Evolutionary conservation across 2,113 vertebrate species (phyloP).

Genomic region (Myotis brandtii): DNA sequence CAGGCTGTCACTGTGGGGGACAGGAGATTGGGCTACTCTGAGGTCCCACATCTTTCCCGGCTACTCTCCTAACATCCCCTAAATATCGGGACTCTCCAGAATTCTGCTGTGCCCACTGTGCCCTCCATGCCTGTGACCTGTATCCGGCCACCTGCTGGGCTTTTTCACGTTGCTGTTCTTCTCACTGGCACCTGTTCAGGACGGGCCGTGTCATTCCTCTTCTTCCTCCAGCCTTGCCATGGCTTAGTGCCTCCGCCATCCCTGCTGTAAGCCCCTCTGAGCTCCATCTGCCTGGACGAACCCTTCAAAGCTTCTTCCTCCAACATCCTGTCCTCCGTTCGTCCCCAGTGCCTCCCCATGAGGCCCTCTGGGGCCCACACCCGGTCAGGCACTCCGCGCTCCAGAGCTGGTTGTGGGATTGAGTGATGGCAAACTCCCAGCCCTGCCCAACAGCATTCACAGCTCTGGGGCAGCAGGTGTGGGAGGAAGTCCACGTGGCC

Average conservation of each 20-base stretch:
- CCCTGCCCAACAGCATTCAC: not conserved
- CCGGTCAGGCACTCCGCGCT: not conserved
- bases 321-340: not conserved
- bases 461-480: not conserved
- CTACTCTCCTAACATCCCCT: not conserved
- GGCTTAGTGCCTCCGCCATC: not conserved
- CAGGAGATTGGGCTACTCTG: not conserved
- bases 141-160: not conserved
- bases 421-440: not conserved
- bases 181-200: not conserved
- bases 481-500: not conserved
- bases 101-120: not conserved
- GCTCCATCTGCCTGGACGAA: not conserved
- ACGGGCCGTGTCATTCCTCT: accelerated
- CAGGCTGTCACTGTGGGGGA: not conserved
- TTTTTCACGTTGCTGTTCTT: not conserved
- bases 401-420: not conserved
- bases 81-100: not conserved
- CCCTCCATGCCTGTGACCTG: not conserved
- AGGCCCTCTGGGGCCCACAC: not conserved
- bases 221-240: not conserved
- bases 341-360: not conserved
- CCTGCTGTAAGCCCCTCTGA: not conserved
- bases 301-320: not conserved
- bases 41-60: not conserved